phyloP scores from a whole-genome alignment of 1,140 invertebrate genomes.

The Tachypleus tridentatus region DNA sequence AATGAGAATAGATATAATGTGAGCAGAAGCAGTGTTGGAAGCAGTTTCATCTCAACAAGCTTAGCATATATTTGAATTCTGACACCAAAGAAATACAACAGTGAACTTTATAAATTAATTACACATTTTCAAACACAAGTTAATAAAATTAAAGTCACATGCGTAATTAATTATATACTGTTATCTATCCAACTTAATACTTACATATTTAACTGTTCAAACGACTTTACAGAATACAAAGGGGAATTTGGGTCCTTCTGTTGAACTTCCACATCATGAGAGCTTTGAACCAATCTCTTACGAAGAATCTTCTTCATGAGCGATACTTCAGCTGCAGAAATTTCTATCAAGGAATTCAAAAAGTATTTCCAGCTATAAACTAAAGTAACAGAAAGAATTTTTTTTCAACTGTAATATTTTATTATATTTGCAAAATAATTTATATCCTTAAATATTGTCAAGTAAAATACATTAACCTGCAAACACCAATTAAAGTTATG shows the following conservation, averaged over 20 bases:
- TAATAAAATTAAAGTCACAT: constrained; percentile 8
- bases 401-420: too few species aligned
- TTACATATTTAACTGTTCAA: constrained; percentile 79
- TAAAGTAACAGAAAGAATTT: too few species aligned
- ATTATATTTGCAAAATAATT: too few species aligned
- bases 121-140: constrained; percentile 2
- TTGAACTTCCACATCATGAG: constrained; percentile 74
- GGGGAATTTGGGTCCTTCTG: constrained; percentile 85
- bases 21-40: constrained; percentile 40
- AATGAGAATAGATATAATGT: too few species aligned
- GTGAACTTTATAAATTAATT: too few species aligned
- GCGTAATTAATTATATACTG: constrained; percentile 3
- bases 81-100: too few species aligned
- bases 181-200: constrained; percentile 54
- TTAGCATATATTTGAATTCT: too few species aligned
- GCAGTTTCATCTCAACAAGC: constrained; percentile 60
- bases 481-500: too few species aligned
- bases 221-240: constrained; percentile 83
- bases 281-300: constrained; percentile 73
- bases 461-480: too few species aligned
- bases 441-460: too few species aligned
- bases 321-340: constrained; percentile 58
- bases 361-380: too few species aligned
- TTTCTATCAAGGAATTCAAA: neutral
- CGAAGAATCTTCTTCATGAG: constrained; percentile 80